Evolutionary conservation across 2,888 invertebrate genomes (phyloP).

Genomic region (Drosophila kambysellisi): DNA sequence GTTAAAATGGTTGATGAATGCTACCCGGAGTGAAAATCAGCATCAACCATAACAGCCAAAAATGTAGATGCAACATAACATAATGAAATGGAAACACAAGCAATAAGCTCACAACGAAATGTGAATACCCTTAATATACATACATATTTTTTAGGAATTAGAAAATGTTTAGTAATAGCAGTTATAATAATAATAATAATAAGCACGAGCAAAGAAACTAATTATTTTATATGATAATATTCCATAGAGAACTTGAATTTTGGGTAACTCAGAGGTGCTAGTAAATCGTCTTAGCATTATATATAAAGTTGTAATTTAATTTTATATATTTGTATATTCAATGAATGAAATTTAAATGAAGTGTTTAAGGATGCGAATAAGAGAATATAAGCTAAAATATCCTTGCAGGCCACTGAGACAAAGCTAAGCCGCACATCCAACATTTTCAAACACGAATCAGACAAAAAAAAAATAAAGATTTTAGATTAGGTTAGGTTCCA

Average conservation of each 20-base stretch:
- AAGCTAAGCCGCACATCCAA: background rate
- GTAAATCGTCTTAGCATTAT: background rate
- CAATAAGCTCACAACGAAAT: constrained; percentile 10
- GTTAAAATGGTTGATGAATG: constrained; percentile 56
- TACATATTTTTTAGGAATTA: background rate
- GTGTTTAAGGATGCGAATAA: constrained; percentile 2
- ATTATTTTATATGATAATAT: background rate
- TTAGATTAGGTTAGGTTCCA: background rate
- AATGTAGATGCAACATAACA: background rate
- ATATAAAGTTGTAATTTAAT: background rate
- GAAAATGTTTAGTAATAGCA: too few species aligned
- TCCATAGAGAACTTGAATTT: background rate
- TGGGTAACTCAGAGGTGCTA: background rate
- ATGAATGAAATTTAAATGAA: background rate
- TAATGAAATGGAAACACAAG: background rate
- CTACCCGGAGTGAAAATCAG: constrained; percentile 30
- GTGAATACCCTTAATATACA: background rate
- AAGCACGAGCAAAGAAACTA: background rate
- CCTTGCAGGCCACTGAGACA: background rate
- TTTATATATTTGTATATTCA: background rate
- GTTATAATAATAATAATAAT: background rate
- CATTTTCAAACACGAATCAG: background rate
- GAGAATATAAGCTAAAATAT: background rate
- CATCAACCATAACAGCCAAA: constrained; percentile 9
- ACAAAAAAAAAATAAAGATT: background rate